These are phyloP conservation scores for Sarcophaga caerulescens DNA, from an alignment of 2,888 invertebrate species.

Conservation along the genomic window DNA sequence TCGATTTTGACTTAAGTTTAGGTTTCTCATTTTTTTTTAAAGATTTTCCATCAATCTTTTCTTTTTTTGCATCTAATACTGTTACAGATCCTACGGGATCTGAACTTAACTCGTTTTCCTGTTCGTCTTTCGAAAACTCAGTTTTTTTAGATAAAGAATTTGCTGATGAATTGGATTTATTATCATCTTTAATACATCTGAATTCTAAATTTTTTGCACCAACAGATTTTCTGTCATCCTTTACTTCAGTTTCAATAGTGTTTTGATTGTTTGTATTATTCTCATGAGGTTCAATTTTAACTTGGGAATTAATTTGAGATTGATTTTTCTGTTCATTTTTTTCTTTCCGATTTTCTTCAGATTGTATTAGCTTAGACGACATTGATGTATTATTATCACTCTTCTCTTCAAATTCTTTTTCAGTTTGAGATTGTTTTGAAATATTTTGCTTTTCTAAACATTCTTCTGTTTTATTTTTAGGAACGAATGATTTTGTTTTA, in stretches of 20 bases:
- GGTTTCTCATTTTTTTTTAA: not conserved
- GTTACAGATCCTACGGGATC: not conserved
- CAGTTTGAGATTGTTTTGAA: not conserved
- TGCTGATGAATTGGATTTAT: not conserved
- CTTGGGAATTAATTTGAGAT: not conserved
- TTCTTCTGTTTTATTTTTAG: not conserved
- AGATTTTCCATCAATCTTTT: not conserved
- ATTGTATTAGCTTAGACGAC: not conserved
- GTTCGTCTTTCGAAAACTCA: not conserved
- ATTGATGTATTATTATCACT: not conserved
- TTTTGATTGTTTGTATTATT: not conserved
- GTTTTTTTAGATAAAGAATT: not conserved
- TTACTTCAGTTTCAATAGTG: not conserved
- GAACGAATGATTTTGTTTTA: not conserved
- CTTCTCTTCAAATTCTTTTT: not conserved
- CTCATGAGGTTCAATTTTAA: not conserved
- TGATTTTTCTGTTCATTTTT: not conserved
- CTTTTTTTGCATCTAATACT: not conserved
- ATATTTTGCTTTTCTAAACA: not conserved
- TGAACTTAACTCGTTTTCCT: not conserved
- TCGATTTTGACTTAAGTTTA: constrained; percentile 5
- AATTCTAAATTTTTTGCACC: not conserved
- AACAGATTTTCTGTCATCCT: not conserved
- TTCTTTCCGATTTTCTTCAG: not conserved
- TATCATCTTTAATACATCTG: not conserved